phyloP scores from a whole-genome alignment of 2,113 vertebrate genomes.

The Podarcis cretensis region DNA sequence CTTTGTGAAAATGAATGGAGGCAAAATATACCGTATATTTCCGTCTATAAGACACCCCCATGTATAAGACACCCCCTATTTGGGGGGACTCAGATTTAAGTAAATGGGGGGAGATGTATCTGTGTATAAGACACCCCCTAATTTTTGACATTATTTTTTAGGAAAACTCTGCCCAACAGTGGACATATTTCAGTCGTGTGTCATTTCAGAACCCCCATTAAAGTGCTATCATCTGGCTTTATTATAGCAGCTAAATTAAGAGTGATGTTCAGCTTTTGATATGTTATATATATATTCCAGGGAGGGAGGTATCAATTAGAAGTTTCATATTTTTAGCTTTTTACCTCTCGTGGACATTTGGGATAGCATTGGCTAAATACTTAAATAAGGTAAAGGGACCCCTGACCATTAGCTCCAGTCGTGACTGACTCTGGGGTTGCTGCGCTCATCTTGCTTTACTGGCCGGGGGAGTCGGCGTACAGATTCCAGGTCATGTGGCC shows the following conservation, averaged over 20 bases:
- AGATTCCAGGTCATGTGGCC: no score
- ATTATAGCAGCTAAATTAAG: background rate
- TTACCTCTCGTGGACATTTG: background rate
- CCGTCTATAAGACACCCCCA: no score
- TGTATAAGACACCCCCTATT: no score
- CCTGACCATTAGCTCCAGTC: no score
- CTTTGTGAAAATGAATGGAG: background rate
- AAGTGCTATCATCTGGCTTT: background rate
- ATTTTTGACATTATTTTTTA: no score
- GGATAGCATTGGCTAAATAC: background rate
- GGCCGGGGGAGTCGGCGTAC: no score
- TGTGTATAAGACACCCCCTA: no score
- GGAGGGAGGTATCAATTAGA: background rate
- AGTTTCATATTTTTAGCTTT: background rate
- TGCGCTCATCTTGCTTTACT: no score
- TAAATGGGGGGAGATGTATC: no score
- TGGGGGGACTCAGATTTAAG: no score
- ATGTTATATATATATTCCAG: background rate
- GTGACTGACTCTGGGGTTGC: no score
- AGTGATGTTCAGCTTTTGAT: background rate
- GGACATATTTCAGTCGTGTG: background rate
- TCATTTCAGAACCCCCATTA: background rate
- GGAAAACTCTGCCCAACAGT: background rate
- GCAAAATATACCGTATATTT: conserved; percentile 11
- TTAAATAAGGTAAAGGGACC: background rate